Evolutionary conservation across 2,113 vertebrate species (phyloP).

Genomic region (Cyphomyrus plagiostoma): DNA sequence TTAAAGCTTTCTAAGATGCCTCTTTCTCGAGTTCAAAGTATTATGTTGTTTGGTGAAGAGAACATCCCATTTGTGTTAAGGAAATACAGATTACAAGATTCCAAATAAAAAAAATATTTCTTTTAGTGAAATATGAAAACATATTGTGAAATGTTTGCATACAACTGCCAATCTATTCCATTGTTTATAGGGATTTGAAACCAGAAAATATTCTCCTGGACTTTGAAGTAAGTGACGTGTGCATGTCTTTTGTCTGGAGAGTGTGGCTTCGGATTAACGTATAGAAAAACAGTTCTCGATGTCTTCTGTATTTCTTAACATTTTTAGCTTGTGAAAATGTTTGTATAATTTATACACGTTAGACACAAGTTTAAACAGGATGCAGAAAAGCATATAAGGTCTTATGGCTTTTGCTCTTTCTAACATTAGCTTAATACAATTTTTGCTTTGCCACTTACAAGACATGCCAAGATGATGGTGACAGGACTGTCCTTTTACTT

Average conservation of each 20-base stretch:
- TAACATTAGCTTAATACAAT: not conserved
- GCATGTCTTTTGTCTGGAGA: constrained; percentile 22
- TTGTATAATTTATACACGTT: not conserved
- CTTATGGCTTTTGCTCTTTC: not conserved
- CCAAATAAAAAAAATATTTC: not conserved
- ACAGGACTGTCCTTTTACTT: not conserved
- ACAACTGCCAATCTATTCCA: not conserved
- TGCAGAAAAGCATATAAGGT: not conserved
- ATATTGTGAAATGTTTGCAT: not conserved
- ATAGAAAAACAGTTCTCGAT: not conserved
- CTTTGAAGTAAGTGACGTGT: constrained; percentile 72
- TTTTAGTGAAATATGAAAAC: not conserved
- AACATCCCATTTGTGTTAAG: not conserved
- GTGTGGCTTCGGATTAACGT: not conserved
- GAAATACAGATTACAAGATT: not conserved
- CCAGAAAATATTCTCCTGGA: constrained; percentile 99
- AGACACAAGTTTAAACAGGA: not conserved
- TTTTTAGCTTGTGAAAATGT: not conserved
- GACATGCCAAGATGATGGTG: not conserved
- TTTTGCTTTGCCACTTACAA: not conserved
- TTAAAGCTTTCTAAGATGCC: not conserved
- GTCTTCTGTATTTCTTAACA: not conserved
- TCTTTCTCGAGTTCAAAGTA: not conserved
- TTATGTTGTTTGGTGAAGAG: not conserved
- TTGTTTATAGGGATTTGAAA: constrained; percentile 82